Conservation (phyloP, 2,797 vertebrate genomes). For the Myiothlypis coronata region DNA sequence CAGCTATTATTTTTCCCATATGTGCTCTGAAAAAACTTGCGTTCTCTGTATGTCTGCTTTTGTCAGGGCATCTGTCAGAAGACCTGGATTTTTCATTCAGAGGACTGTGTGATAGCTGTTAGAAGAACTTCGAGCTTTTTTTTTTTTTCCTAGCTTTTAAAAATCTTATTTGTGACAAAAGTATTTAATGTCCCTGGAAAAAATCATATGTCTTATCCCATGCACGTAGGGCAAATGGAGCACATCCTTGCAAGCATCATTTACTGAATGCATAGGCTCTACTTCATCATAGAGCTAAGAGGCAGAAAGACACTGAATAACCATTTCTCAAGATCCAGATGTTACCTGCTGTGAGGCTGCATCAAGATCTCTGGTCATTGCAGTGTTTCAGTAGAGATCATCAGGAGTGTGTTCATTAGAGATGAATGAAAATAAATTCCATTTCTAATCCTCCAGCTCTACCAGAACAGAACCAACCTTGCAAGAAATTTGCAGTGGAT, state of each 20-base stretch:
- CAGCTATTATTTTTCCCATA: background rate
- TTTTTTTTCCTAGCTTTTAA: background rate
- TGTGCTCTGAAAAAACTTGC: background rate
- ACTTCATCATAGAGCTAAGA: background rate
- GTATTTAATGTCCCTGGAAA: background rate
- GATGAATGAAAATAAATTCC: background rate
- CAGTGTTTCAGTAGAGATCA: background rate
- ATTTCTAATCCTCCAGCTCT: background rate
- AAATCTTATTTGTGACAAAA: background rate
- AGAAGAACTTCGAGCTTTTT: background rate
- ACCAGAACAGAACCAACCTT: background rate
- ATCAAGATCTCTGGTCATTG: background rate
- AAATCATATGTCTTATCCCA: background rate
- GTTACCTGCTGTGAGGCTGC: background rate
- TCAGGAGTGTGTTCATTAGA: background rate
- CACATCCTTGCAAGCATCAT: background rate
- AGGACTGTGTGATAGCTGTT: background rate
- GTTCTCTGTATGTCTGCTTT: background rate
- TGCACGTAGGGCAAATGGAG: background rate
- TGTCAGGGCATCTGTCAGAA: background rate
- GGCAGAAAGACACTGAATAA: background rate
- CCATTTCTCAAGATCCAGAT: background rate
- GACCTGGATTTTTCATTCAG: background rate
- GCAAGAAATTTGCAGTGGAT: background rate
- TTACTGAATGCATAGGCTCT: background rate